Evolutionary conservation across 2,113 vertebrate species (phyloP).

Genomic region (Oryzias melastigma): DNA sequence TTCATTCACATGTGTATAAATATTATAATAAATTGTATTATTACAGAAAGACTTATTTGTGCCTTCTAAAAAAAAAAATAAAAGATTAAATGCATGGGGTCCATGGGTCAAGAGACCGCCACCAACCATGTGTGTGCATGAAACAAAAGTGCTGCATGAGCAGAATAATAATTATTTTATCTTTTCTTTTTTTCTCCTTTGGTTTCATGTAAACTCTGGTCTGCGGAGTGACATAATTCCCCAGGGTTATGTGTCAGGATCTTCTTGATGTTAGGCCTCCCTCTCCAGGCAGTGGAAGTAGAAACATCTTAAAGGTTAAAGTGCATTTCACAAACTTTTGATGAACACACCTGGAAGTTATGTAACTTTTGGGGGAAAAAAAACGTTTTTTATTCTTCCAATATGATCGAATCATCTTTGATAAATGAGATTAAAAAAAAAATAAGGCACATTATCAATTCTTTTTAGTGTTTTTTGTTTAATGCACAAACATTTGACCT

Average conservation of each 20-base stretch:
- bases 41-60: too few relatives aligned
- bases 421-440: too few relatives aligned
- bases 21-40: too few relatives aligned
- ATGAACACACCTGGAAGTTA: too few relatives aligned
- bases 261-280: neutral
- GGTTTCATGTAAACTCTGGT: neutral
- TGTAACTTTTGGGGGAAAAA: too few relatives aligned
- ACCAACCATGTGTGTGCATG: neutral
- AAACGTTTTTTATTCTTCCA: too few relatives aligned
- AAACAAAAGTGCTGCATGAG: neutral
- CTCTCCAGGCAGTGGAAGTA: neutral
- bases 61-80: too few relatives aligned
- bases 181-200: neutral
- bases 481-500: neutral
- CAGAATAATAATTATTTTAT: neutral
- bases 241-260: neutral
- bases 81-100: too few relatives aligned
- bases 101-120: too few relatives aligned
- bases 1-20: too few relatives aligned
- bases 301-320: neutral
- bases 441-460: neutral
- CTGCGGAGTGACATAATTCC: neutral
- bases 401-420: too few relatives aligned
- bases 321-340: too few relatives aligned
- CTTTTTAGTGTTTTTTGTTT: constrained; percentile 1